These are phyloP conservation scores for Malurus splendens DNA, from an alignment of 2,797 vertebrate genomes.

Conservation along the genomic window DNA sequence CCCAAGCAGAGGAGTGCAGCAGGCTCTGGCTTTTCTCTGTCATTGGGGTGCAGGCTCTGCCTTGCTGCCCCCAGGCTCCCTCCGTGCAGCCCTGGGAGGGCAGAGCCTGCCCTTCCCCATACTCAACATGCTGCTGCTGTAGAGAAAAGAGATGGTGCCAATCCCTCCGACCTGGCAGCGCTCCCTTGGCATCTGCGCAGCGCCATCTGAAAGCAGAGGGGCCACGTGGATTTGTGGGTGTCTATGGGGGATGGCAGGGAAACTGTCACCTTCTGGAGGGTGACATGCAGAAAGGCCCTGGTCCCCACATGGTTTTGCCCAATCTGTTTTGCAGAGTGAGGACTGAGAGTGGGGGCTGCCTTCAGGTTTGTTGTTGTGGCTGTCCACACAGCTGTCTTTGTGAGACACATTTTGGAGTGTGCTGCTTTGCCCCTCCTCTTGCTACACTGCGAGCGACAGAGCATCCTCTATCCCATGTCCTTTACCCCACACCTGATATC, in stretches of 20 bases:
- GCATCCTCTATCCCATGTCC: accelerated
- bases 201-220: neutral
- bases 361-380: neutral
- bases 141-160: neutral
- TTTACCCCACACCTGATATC: too few relatives aligned
- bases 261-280: accelerated
- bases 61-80: neutral
- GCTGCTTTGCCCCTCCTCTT: accelerated
- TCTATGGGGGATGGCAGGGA: neutral
- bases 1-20: accelerated
- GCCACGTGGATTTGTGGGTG: neutral
- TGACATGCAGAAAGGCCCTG: neutral
- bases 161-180: neutral
- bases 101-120: neutral
- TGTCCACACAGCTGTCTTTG: neutral
- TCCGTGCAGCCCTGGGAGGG: accelerated
- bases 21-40: neutral
- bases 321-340: neutral
- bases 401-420: neutral
- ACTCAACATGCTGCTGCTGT: neutral
- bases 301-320: neutral
- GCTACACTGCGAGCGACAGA: accelerated
- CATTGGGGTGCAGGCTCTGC: accelerated
- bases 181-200: neutral
- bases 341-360: accelerated